Evolutionary conservation across 2,113 vertebrate genomes (phyloP).

Genomic region (Etheostoma cragini): DNA sequence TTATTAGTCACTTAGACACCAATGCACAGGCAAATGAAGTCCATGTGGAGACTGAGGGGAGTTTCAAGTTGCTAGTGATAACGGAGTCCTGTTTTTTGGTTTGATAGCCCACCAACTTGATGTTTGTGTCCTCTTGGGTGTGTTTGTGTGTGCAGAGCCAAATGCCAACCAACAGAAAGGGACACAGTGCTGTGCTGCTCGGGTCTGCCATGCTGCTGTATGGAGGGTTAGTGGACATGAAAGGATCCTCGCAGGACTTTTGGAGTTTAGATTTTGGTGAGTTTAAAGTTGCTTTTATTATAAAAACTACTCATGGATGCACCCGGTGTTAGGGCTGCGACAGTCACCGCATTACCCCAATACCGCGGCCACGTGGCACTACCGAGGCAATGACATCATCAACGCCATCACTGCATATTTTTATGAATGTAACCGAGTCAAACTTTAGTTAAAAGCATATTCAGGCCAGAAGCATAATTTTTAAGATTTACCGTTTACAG

Average conservation of each 20-base stretch:
- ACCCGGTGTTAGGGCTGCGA: not conserved
- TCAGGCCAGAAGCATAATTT: too few species aligned
- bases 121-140: not conserved
- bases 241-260: slow-evolving; percentile 88
- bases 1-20: too few species aligned
- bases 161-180: slow-evolving; percentile 87
- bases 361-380: too few species aligned
- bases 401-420: too few species aligned
- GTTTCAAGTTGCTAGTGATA: not conserved
- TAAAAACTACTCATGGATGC: not conserved
- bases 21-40: too few species aligned
- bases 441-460: too few species aligned
- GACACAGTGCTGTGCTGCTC: slow-evolving; percentile 87
- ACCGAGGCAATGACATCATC: too few species aligned
- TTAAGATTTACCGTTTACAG: too few species aligned
- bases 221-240: slow-evolving; percentile 88
- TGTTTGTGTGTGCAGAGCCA: slow-evolving; percentile 60
- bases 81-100: too few species aligned
- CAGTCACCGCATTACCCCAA: too few species aligned
- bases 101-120: too few species aligned
- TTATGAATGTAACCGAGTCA: too few species aligned
- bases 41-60: not conserved
- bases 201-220: slow-evolving; percentile 87
- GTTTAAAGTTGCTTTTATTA: slow-evolving; percentile 21
- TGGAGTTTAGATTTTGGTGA: slow-evolving; percentile 88